Evolutionary conservation across 2,888 invertebrate species (phyloP).

Genomic region (Apotomis betuletana): DNA sequence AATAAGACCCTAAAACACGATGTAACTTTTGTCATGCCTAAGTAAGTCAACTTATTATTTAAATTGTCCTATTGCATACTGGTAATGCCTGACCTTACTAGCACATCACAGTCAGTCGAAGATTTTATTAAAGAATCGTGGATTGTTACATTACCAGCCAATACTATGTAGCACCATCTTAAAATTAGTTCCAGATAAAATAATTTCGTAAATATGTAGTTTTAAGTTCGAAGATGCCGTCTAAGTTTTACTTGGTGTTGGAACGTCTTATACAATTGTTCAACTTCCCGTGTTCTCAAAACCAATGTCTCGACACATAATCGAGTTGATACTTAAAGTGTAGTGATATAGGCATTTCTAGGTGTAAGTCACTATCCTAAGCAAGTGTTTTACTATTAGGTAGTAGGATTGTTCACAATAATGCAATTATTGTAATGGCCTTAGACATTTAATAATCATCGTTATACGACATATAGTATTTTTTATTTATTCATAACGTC

Average conservation of each 20-base stretch:
- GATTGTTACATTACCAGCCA: too few species aligned
- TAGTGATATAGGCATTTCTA: constrained; percentile 44
- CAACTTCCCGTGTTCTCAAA: background rate
- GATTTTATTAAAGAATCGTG: too few species aligned
- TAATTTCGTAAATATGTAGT: background rate
- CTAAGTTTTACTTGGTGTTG: background rate
- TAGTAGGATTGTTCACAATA: constrained; percentile 40
- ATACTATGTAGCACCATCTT: too few species aligned
- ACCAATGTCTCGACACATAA: constrained; percentile 12
- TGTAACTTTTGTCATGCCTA: too few species aligned
- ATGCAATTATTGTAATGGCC: constrained; percentile 43
- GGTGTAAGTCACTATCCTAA: constrained; percentile 37
- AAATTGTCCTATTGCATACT: too few species aligned
- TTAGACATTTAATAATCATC: constrained; percentile 36
- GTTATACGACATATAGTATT: constrained; percentile 9
- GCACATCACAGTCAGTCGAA: too few species aligned
- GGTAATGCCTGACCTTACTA: too few species aligned
- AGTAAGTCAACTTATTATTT: too few species aligned
- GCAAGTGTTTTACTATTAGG: constrained; percentile 38
- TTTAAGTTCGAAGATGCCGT: background rate
- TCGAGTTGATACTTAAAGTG: constrained; percentile 38
- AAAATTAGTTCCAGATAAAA: background rate
- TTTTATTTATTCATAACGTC: constrained; percentile 11
- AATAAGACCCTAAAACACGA: too few species aligned
- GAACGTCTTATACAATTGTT: background rate